Base-by-base conservation (phyloP, 2,797 vertebrate species). In the Ctenochaetus hawaiiensis region DNA sequence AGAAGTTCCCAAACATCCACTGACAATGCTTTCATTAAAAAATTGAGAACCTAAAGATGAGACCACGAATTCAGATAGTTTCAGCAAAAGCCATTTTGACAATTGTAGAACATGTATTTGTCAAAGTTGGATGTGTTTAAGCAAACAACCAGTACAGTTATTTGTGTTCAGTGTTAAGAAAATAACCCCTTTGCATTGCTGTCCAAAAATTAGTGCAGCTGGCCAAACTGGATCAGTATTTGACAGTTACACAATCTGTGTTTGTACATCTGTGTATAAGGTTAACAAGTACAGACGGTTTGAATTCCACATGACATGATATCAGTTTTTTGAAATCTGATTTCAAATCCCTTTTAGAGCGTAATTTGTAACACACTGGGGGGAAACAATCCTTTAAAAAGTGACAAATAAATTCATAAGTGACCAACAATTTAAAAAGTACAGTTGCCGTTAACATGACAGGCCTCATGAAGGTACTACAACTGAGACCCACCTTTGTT, bases 401-500 rank as follows among this genome's bases (percentile, higher is more conserved):
- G 41, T 20, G 13, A 67, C 9, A 64, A 47, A 23, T 18, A 5
- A 56, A 48, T 62, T 30, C 44, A 68, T 1, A 66, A 22, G 18
- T 41, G 14, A 57, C 7, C 47, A 13, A 43, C 22, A 9, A 66
- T 14, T 58, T 49, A 60, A 22, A 63, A 63, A 56, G n/a, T 13
- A 60, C 52, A 71, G 10, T 61, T 61, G 20, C 39, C 5, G 9
- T 18, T 22, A 26, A 65, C 41, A 70, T 8, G n/a, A 69, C 0
- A 22, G 0, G 30, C 39, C 8, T 71, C 20, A 5, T 9, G 48
- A 52, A 20, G 17, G 18, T 22, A 78, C 26, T 52, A 17, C 2
- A 61, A 73, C 10, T 34, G 18, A 69, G 14, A 87, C 94, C 75
- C 89, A 96, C 95, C 95, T 95, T 95, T 87, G 89, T 74, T 78